Conservation (phyloP, 2,113 vertebrate genomes). For the Labeo rohita region DNA sequence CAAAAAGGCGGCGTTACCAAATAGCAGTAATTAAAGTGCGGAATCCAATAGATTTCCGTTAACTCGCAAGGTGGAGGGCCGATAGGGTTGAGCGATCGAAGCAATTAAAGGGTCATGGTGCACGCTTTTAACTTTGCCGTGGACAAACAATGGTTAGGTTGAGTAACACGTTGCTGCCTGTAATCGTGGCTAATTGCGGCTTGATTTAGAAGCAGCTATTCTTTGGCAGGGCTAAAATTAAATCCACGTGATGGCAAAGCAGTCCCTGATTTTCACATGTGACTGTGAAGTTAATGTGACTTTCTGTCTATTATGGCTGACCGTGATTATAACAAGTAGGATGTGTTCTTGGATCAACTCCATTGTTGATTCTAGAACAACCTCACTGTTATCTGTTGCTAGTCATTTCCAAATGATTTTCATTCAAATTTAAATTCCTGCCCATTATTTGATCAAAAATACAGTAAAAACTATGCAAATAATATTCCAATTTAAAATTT, state of each 20-base stretch:
- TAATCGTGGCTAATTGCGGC: slow-evolving; percentile 21
- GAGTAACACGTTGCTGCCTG: background rate
- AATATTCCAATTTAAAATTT: background rate
- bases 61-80: slow-evolving; percentile 15
- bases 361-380: slow-evolving; percentile 1
- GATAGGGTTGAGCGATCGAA: slow-evolving; percentile 17
- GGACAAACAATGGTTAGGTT: slow-evolving; percentile 21
- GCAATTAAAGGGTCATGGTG: slow-evolving; percentile 41
- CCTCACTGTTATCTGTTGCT: background rate
- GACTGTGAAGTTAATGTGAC: background rate
- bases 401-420: background rate
- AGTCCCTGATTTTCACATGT: background rate
- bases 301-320: background rate
- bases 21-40: slow-evolving; percentile 32
- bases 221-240: background rate
- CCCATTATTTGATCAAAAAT: background rate
- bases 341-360: background rate
- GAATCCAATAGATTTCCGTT: slow-evolving; percentile 42
- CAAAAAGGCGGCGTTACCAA: background rate
- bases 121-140: slow-evolving; percentile 31
- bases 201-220: slow-evolving; percentile 23
- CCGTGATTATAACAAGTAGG: background rate
- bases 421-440: background rate
- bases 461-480: background rate
- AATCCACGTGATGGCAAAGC: background rate